phyloP scores from a whole-genome alignment of 2,888 invertebrate species.

The Mesorhabditis sp. region DNA sequence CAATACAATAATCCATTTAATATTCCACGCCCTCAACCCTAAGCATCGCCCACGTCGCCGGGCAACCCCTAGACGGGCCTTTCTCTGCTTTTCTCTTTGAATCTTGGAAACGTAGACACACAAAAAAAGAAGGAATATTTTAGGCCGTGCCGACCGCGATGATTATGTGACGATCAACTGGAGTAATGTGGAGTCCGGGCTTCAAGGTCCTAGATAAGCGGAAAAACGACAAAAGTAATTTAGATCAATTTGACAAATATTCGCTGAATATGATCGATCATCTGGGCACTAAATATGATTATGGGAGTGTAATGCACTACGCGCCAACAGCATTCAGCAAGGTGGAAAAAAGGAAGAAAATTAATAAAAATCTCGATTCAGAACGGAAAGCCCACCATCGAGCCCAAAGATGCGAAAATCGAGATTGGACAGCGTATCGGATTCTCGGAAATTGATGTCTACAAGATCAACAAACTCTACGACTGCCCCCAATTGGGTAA shows the following conservation, averaged over 20 bases:
- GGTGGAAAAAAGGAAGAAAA: slow-evolving; percentile 22
- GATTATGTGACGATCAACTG: slow-evolving; percentile 56
- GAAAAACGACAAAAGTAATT: slow-evolving; percentile 9
- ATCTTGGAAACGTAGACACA: background rate
- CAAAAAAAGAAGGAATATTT: slow-evolving; percentile 10
- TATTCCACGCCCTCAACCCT: no score
- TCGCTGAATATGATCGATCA: slow-evolving; percentile 56
- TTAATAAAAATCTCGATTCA: slow-evolving; percentile 9
- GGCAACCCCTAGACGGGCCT: background rate
- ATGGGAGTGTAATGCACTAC: slow-evolving; percentile 62
- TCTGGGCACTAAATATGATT: slow-evolving; percentile 59
- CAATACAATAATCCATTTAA: no score
- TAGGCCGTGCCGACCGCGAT: slow-evolving; percentile 57
- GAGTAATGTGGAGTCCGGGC: slow-evolving; percentile 53
- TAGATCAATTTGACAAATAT: slow-evolving; percentile 56
- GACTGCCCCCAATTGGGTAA: slow-evolving; percentile 44
- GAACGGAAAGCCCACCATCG: slow-evolving; percentile 54
- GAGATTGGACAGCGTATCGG: slow-evolving; percentile 54
- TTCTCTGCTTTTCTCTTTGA: slow-evolving; percentile 3
- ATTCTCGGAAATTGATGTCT: slow-evolving; percentile 56
- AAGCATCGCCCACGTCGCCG: background rate
- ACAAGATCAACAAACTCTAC: slow-evolving; percentile 58
- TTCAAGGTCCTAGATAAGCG: slow-evolving; percentile 34
- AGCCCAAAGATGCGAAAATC: slow-evolving; percentile 43
- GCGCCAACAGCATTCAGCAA: slow-evolving; percentile 62